Conservation (phyloP, 2,888 invertebrate species). For the Acanthosepion lycidas region DNA sequence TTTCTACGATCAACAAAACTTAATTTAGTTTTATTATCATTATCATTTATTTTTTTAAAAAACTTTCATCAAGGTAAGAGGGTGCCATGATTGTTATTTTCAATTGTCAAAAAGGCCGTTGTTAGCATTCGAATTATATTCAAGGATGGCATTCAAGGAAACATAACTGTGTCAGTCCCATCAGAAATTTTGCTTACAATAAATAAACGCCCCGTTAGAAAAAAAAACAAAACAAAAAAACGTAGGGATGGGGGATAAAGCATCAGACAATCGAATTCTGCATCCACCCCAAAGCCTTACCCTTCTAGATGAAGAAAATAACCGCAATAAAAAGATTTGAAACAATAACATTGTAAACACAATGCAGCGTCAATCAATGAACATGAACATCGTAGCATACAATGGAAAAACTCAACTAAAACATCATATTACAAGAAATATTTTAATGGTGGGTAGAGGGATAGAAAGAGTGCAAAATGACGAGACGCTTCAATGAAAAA, state of each 20-base stretch:
- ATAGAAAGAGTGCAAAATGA: background rate
- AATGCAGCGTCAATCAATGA: background rate
- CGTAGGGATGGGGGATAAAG: background rate
- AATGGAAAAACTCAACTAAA: slow-evolving; percentile 33
- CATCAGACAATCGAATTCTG: background rate
- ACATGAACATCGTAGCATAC: background rate
- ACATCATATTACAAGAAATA: background rate
- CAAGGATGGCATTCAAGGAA: slow-evolving; percentile 6
- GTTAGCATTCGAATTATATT: background rate
- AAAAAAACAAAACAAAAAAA: background rate
- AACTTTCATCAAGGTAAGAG: slow-evolving; percentile 21
- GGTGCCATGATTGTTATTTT: slow-evolving; percentile 33
- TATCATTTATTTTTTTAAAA: background rate
- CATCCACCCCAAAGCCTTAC: background rate
- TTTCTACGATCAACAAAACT: background rate
- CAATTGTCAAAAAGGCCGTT: background rate
- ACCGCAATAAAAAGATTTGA: background rate
- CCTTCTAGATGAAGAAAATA: background rate
- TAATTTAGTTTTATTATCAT: slow-evolving; percentile 1
- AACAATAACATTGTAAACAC: background rate
- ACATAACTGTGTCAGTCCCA: slow-evolving; percentile 6
- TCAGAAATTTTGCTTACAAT: slow-evolving; percentile 14
- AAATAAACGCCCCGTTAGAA: background rate
- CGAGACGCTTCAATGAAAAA: background rate
- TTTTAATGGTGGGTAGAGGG: background rate